Base-by-base conservation (phyloP, 2,888 invertebrate species). In the Luperina nickerlii region DNA sequence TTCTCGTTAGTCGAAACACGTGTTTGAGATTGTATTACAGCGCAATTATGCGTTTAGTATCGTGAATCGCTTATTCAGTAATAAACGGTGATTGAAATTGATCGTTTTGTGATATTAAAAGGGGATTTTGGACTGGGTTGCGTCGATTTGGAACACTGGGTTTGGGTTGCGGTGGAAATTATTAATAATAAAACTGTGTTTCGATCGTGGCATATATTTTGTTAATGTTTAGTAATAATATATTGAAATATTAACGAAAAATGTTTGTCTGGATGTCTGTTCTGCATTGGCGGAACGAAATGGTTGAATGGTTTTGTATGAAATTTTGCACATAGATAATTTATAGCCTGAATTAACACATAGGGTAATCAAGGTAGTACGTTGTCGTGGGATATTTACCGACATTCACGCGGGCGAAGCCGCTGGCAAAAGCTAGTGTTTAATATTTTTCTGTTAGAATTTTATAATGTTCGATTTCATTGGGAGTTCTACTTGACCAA, bases 1-100 rank as follows among this genome's bases (percentile, higher is more conserved):
- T 88, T 80, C 91, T 92, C 68, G 84, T 80, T 86, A 76, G 68
- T 74, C 42, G 87, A 84, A 90, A 90, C 91, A 90, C 91, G 93
- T 91, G 91, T 88, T 91, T 62, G 83, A 85, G 85, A 86, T 88
- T 87, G 84, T 85, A 81, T 88, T 79, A 83, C 83, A 82, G 45
- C 72, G 78, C 81, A 89, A 84, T 88, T 88, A 89, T 82, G 79
- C 74, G 73, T 84, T 84, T 83, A 88, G 79, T 85, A 82, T 63
- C 72, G 78, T 85, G 74, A 81, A 80, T 83, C 76, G 69, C 66
- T 81, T 71, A 74, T 82, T 79, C 79, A 81, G 73, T 84, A 42
- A 32, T 85, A 85, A 82, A 84, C 66, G 82, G 42, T 68, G 74
- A 72, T 77, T 87, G 90, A 73, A 82, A 87, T 85, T 83, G 87